Evolutionary conservation across 2,888 invertebrate genomes (phyloP).

Genomic region (Linnaemya tessellans): DNA sequence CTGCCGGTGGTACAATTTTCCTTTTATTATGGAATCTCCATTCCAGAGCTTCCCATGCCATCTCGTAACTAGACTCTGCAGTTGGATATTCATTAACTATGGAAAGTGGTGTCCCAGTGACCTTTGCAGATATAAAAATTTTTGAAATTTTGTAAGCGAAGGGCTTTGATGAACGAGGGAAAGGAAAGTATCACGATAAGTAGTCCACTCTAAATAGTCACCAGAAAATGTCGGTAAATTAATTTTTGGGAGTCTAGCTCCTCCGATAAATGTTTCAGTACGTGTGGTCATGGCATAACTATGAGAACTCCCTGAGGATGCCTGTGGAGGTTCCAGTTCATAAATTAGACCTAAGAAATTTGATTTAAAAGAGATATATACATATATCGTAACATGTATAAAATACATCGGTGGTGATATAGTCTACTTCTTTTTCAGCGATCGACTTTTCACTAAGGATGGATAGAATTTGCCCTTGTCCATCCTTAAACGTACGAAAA

Average conservation of each 20-base stretch:
- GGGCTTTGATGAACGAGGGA: not conserved
- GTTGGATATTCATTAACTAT: slow-evolving; percentile 57
- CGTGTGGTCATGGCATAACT: slow-evolving; percentile 29
- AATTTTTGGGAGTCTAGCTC: slow-evolving; percentile 46
- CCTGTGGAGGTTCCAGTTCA: slow-evolving; percentile 23
- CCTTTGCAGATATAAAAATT: slow-evolving; percentile 46
- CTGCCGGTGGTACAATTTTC: slow-evolving; percentile 34
- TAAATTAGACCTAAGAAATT: slow-evolving; percentile 34
- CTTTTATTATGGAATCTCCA: slow-evolving; percentile 51
- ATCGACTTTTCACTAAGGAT: slow-evolving; percentile 7
- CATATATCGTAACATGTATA: too few species aligned
- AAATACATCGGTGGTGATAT: slow-evolving; percentile 39
- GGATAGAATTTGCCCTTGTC: slow-evolving; percentile 15
- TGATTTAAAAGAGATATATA: too few species aligned
- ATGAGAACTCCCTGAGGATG: slow-evolving; percentile 22
- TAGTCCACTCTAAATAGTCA: slow-evolving; percentile 48
- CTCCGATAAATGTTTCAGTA: slow-evolving; percentile 34
- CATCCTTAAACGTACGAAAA: slow-evolving; percentile 44
- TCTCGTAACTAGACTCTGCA: slow-evolving; percentile 54
- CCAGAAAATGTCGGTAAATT: slow-evolving; percentile 48
- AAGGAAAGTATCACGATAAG: slow-evolving; percentile 25
- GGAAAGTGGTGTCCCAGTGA: slow-evolving; percentile 30
- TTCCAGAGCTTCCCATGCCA: slow-evolving; percentile 38
- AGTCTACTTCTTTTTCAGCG: slow-evolving; percentile 32
- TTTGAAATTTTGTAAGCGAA: slow-evolving; percentile 51